Evolutionary conservation across 2,888 invertebrate species (phyloP), one percentile per base, ranked within the genome.

Genomic region (Protonemura montana): DNA sequence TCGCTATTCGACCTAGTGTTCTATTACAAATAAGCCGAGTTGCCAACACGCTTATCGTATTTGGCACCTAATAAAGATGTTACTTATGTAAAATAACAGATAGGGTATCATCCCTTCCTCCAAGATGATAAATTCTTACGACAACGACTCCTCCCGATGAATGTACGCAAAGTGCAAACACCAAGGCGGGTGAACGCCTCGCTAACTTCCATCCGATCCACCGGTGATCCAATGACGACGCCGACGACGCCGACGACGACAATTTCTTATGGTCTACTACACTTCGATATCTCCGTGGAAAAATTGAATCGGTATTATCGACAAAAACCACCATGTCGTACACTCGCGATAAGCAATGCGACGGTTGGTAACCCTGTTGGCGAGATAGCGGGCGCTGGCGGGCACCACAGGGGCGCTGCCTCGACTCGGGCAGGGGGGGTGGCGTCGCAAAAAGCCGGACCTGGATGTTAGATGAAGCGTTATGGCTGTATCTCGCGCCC

Each of bases 381-480:
- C 16, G 21, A 59, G 59, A 59, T 59, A 59, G 59, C 16, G 59
- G 16, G 59, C 59, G 59, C 21, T 59, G 59, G 59, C 59, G 59
- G 59, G 76, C 59, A 77, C 78, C 16, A 27, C 25, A 78, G 84
- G 85, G 85, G 28, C 90, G 90, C 90, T 91, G 91, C 90, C 90
- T 10, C 59, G 59, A 13, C 59, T 10, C 16, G 59, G 59, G 59
- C 87, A 87, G 86, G 30, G 80, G 87, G 86, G 83, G 26, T 85
- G 85, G 59, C 59, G 86, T 21, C n/a, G 82, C 82, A 86, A 81
- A 78, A 81, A 35, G 86, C 59, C 85, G 78, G 82, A 59, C 85
- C 78, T 82, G 82, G 82, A 28, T 59, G 86, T 82, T 86, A 87
- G 85, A 87, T 87, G 85, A 86, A 86, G 87, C 87, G 87, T 87